Conservation (phyloP, 2,888 invertebrate genomes). For the Disparrhopalites patrizii region DNA sequence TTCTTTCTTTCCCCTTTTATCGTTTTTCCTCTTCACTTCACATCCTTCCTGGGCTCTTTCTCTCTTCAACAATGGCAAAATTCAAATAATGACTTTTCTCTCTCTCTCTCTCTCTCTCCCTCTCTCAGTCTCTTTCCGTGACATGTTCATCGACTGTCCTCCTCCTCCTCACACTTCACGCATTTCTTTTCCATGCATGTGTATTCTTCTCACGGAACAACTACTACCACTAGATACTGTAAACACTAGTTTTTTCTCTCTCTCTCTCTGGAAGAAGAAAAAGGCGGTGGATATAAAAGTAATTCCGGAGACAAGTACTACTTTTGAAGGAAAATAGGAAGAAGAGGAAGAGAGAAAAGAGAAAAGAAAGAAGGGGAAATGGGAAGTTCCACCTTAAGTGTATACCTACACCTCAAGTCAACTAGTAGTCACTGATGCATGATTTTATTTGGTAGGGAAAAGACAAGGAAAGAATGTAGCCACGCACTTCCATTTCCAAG, state of each 20-base stretch:
- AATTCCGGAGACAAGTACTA: not conserved
- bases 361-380: not conserved
- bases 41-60: conserved; percentile 3
- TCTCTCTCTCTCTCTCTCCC: not conserved
- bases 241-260: not conserved
- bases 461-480: no score
- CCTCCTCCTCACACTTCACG: not conserved
- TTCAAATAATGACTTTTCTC: conserved; percentile 1
- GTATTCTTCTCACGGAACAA: no score
- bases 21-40: conserved; percentile 25
- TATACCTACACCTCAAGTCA: no score
- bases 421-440: no score
- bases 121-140: not conserved
- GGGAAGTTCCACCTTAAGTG: not conserved
- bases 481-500: no score
- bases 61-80: not conserved
- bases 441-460: no score
- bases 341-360: not conserved
- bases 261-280: no score
- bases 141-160: not conserved
- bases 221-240: no score
- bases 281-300: not conserved
- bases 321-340: not conserved
- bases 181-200: no score
- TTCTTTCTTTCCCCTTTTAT: conserved; percentile 11